phyloP scores from a whole-genome alignment of 2,113 vertebrate species.

The Anguilla rostrata region DNA sequence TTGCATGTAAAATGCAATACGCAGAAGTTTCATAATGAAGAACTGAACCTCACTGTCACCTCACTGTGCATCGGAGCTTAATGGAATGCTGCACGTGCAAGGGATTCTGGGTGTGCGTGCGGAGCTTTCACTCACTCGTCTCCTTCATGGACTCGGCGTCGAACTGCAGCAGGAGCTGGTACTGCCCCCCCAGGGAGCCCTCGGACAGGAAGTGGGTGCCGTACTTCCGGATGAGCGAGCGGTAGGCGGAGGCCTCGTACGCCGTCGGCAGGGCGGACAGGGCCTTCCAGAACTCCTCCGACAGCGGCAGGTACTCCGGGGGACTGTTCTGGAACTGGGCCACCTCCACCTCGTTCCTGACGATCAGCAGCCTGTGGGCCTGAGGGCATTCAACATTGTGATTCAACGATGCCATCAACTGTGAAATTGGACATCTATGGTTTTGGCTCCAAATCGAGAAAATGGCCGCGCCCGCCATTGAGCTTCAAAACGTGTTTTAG shows the following conservation, averaged over 20 bases:
- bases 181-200: slow-evolving; percentile 87
- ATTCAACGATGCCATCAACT: no score
- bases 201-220: slow-evolving; percentile 90
- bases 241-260: slow-evolving; percentile 79
- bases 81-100: no score
- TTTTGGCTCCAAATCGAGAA: no score
- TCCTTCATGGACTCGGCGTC: slow-evolving; percentile 65
- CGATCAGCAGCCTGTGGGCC: slow-evolving; percentile 78
- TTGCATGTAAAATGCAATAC: no score
- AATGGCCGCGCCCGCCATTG: no score
- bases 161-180: slow-evolving; percentile 78
- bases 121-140: slow-evolving; percentile 61
- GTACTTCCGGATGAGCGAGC: slow-evolving; percentile 75
- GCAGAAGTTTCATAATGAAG: no score
- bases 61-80: no score
- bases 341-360: slow-evolving; percentile 87
- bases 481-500: no score
- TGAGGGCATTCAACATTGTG: slow-evolving; percentile 40
- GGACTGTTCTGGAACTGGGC: slow-evolving; percentile 89
- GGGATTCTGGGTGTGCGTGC: no score
- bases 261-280: slow-evolving; percentile 76
- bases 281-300: slow-evolving; percentile 87
- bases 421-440: no score
- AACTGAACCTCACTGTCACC: no score
- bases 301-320: slow-evolving; percentile 80